These are phyloP conservation scores for Adelognathus sp. DNA, from an alignment of 2,888 invertebrate species.

Conservation along the genomic window DNA sequence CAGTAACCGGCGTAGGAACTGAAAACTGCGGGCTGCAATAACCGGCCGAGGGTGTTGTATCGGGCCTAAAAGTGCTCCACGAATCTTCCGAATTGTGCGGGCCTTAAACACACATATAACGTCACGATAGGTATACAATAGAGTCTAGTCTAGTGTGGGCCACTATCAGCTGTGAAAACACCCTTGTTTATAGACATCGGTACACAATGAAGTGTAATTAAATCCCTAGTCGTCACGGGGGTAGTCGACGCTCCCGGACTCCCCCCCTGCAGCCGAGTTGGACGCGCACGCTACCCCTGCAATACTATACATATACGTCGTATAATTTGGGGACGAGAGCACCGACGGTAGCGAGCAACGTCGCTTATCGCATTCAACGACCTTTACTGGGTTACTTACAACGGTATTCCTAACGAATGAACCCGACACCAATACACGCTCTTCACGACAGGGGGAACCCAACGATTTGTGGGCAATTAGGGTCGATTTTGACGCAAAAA, in stretches of 20 bases:
- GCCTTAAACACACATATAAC: background rate
- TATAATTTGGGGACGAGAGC: background rate
- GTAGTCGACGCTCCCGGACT: constrained; percentile 19
- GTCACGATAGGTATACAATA: constrained; percentile 3
- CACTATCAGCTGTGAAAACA: constrained; percentile 79
- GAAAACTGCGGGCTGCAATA: constrained; percentile 3
- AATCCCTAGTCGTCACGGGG: constrained; percentile 75
- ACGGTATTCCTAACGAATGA: background rate
- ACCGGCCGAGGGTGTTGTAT: background rate
- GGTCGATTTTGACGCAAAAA: constrained; percentile 65
- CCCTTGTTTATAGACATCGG: constrained; percentile 78
- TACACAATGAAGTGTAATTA: constrained; percentile 79
- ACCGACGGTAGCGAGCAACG: constrained; percentile 11
- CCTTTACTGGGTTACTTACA: constrained; percentile 9
- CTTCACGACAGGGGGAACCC: constrained; percentile 62
- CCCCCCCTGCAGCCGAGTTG: constrained; percentile 10
- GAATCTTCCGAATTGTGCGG: background rate
- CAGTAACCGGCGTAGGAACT: background rate
- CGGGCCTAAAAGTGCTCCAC: background rate
- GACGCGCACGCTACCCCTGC: constrained; percentile 35
- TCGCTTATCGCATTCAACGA: constrained; percentile 47
- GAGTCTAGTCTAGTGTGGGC: constrained; percentile 48
- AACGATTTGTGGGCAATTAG: constrained; percentile 79
- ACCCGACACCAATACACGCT: constrained; percentile 16
- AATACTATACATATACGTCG: background rate